Percentiles rank a stretch among this genome's conserved stretches.
phyloP scores from a whole-genome alignment of 2,888 invertebrate species.

The Cryptosula pallasiana region DNA sequence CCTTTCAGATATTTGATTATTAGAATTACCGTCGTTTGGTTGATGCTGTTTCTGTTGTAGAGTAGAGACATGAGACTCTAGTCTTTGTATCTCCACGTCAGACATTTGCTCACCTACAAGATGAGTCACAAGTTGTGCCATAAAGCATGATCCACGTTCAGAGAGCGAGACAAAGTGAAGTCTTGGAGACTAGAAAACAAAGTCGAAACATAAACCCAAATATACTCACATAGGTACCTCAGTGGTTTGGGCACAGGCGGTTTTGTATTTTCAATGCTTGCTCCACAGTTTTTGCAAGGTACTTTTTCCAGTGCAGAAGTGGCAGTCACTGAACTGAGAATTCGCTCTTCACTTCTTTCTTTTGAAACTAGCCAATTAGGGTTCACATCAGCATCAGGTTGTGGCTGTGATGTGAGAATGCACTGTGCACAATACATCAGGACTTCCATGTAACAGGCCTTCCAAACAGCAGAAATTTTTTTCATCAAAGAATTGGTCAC shows the following conservation, averaged over 20 bases:
- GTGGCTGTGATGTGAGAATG: not conserved
- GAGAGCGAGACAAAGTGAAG: too few species aligned
- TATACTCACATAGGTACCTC: not conserved
- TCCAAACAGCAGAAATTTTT: not conserved
- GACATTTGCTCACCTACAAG: not conserved
- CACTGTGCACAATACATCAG: not conserved
- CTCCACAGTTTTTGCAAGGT: not conserved
- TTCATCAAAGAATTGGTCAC: not conserved
- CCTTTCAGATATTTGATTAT: too few species aligned
- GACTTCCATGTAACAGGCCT: not conserved
- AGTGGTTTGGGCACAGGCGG: not conserved
- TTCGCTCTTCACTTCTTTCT: not conserved
- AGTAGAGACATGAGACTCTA: too few species aligned
- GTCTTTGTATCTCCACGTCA: too few species aligned
- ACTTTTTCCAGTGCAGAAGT: not conserved
- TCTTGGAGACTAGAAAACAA: not conserved
- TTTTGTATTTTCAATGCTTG: not conserved
- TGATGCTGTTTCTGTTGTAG: too few species aligned
- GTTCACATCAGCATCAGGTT: not conserved
- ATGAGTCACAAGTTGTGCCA: not conserved
- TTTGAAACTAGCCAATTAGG: not conserved
- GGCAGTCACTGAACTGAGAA: not conserved
- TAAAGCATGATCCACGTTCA: not conserved
- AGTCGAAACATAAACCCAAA: not conserved
- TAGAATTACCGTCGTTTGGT: too few species aligned